Evolutionary conservation across 2,113 vertebrate genomes (phyloP).

Genomic region (Phycodurus eques): DNA sequence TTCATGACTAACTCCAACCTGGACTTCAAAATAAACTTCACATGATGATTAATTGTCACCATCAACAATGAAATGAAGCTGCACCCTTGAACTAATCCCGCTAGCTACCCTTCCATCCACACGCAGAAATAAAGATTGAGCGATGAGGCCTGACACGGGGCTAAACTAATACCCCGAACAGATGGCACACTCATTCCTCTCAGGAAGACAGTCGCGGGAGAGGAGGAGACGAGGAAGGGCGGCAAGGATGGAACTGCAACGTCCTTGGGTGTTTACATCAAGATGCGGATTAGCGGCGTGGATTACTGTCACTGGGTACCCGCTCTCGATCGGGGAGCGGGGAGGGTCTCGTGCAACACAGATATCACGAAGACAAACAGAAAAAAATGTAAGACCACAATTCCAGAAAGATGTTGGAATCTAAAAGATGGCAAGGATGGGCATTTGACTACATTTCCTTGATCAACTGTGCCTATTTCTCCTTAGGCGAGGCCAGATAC

Average conservation of each 20-base stretch:
- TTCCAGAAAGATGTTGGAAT: not conserved
- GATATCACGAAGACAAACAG: constrained; percentile 57
- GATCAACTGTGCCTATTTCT: not conserved
- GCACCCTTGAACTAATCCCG: constrained; percentile 1
- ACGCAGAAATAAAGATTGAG: constrained; percentile 25
- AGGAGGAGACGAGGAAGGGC: constrained; percentile 29
- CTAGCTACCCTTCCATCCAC: not conserved
- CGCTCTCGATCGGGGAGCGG: constrained; percentile 59
- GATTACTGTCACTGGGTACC: constrained; percentile 72
- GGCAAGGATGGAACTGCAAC: constrained; percentile 40
- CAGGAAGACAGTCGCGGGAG: constrained; percentile 36
- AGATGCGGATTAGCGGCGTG: constrained; percentile 66
- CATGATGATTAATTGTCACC: not conserved
- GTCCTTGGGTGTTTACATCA: constrained; percentile 66
- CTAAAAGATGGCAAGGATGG: not conserved
- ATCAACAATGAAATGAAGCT: constrained; percentile 9
- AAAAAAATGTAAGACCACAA: constrained; percentile 18
- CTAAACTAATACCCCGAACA: constrained; percentile 48
- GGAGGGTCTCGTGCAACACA: constrained; percentile 61
- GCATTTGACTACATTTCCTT: not conserved
- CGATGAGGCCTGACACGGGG: constrained; percentile 38
- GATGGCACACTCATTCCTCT: constrained; percentile 53
- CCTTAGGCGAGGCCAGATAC: not conserved
- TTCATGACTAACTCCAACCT: not conserved
- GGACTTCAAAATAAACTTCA: constrained; percentile 5